A percentile compares a stretch with the other conserved stretches of the same genome.
phyloP scores from a whole-genome alignment of 2,888 invertebrate species.

The Geophilus truncorum region DNA sequence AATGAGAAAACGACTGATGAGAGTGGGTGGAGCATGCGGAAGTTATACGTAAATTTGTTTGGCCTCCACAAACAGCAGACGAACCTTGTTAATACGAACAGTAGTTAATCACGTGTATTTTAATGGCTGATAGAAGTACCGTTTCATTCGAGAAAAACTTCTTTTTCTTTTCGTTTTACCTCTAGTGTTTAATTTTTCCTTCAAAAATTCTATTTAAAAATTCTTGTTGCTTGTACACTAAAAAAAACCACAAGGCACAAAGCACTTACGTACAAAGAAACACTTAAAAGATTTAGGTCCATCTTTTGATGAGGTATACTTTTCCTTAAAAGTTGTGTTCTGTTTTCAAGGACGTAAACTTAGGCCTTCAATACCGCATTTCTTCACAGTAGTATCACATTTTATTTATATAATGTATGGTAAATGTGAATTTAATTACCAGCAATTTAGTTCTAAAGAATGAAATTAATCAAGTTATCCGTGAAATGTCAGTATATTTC shows the following conservation, averaged over 20 bases:
- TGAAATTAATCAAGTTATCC: neutral
- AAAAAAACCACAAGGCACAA: neutral
- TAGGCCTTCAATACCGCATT: conserved; percentile 17
- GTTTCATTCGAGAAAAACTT: neutral
- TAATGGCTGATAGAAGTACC: neutral
- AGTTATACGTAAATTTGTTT: conserved; percentile 11
- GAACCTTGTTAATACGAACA: neutral
- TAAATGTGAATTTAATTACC: conserved; percentile 9
- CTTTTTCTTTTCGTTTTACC: neutral
- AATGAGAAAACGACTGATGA: neutral
- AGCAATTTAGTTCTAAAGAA: neutral
- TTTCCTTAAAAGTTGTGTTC: conserved; percentile 20
- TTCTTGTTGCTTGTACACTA: too few species aligned
- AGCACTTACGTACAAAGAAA: neutral
- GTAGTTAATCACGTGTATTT: neutral
- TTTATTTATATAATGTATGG: neutral
- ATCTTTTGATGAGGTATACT: neutral
- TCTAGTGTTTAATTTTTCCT: too few species aligned
- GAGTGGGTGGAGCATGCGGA: conserved; percentile 12
- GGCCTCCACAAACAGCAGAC: conserved; percentile 6
- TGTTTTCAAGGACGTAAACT: neutral
- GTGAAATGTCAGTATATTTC: neutral
- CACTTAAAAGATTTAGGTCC: neutral
- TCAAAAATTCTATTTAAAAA: too few species aligned
- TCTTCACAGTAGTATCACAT: neutral